phyloP scores from a whole-genome alignment of 1,140 invertebrate genomes.

The Pogonognathellus flavescens region DNA sequence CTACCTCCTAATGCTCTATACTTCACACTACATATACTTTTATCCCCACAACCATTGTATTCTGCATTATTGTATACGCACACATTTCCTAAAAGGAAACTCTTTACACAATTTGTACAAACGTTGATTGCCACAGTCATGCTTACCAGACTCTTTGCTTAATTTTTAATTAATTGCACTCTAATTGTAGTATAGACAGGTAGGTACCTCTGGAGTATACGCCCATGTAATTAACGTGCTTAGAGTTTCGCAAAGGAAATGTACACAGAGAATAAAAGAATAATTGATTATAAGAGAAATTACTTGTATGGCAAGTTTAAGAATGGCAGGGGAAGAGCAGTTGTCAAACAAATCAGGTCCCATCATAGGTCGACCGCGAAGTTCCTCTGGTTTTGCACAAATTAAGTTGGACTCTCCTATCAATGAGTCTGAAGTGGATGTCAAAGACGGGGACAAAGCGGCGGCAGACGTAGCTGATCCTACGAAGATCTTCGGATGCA shows the following conservation, averaged over 20 bases:
- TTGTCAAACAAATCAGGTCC: slow-evolving; percentile 63
- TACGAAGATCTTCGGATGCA: slow-evolving; percentile 65
- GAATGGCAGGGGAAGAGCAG: slow-evolving; percentile 66
- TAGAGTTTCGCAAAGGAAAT: not conserved
- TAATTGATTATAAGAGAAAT: slow-evolving; percentile 11
- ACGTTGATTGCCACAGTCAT: too few species aligned
- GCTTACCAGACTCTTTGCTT: too few species aligned
- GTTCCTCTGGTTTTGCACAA: slow-evolving; percentile 64
- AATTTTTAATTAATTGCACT: too few species aligned
- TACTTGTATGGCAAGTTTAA: slow-evolving; percentile 67
- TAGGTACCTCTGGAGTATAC: too few species aligned
- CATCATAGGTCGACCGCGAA: slow-evolving; percentile 63
- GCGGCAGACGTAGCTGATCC: slow-evolving; percentile 45
- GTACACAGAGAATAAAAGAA: not conserved
- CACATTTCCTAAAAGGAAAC: too few species aligned
- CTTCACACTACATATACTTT: too few species aligned
- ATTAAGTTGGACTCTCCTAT: slow-evolving; percentile 61
- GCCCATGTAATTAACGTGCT: too few species aligned
- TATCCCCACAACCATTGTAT: too few species aligned
- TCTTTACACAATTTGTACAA: too few species aligned
- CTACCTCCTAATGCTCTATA: too few species aligned
- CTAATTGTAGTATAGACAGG: too few species aligned
- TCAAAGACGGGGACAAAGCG: not conserved
- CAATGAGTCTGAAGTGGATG: slow-evolving; percentile 7
- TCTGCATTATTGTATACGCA: too few species aligned